Conservation (phyloP, 1,140 invertebrate species). For the Drosophila tristis region DNA sequence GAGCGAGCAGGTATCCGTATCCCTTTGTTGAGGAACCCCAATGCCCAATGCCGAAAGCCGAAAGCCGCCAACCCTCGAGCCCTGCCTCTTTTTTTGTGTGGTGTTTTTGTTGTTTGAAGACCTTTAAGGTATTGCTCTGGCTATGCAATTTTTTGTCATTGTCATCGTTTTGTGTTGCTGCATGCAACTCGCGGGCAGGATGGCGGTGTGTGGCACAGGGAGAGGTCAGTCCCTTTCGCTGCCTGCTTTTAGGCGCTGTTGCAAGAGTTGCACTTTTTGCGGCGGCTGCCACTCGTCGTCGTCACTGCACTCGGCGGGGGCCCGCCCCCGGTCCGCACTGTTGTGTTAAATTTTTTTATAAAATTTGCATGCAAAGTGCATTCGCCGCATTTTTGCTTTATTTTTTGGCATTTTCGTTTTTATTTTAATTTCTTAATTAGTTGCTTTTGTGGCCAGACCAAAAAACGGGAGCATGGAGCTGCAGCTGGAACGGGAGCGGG, state of each 20-base stretch:
- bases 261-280: conserved; percentile 79
- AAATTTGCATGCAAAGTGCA: conserved; percentile 80
- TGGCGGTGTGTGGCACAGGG: conserved; percentile 6
- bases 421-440: conserved; percentile 82
- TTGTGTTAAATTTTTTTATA: conserved; percentile 76
- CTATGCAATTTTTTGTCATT: conserved; percentile 74
- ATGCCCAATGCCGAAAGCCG: neutral
- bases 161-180: conserved; percentile 57
- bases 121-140: conserved; percentile 67
- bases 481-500: neutral
- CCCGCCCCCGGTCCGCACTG: conserved; percentile 33
- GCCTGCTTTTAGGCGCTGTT: conserved; percentile 55
- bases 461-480: conserved; percentile 3
- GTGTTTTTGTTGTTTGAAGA: conserved; percentile 31
- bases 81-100: conserved; percentile 6
- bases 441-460: conserved; percentile 60
- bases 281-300: conserved; percentile 20
- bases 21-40: conserved; percentile 36
- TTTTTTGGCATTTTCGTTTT: conserved; percentile 58
- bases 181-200: conserved; percentile 2
- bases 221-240: conserved; percentile 28
- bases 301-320: conserved; percentile 50
- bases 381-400: conserved; percentile 36
- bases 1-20: conserved; percentile 5
- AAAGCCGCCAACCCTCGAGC: conserved; percentile 1